These are phyloP conservation scores for Gallinago solitaria DNA, from an alignment of 2,797 vertebrate species.

Conservation along the genomic window DNA sequence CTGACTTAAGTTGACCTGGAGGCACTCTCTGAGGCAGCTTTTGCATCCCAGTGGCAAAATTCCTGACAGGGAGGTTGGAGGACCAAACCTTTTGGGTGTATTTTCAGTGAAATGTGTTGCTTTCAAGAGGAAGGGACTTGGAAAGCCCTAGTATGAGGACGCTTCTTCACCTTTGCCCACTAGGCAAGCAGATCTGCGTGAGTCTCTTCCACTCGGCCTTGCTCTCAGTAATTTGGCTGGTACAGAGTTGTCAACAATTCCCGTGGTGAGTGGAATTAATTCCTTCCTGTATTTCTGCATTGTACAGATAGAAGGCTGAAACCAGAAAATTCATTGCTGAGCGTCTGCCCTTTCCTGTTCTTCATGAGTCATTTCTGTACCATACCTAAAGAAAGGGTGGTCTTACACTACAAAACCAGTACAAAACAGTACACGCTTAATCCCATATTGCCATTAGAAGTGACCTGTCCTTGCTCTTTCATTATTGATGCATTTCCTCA, in stretches of 20 bases:
- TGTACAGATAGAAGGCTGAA: background rate
- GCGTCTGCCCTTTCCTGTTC: background rate
- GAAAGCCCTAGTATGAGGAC: background rate
- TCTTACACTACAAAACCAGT: background rate
- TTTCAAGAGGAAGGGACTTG: background rate
- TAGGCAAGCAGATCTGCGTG: background rate
- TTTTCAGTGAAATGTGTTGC: background rate
- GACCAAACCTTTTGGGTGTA: background rate
- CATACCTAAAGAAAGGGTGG: background rate
- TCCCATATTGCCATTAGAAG: background rate
- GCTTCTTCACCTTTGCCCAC: background rate
- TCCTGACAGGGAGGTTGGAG: background rate
- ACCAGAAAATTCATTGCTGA: background rate
- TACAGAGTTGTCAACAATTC: background rate
- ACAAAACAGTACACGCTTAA: background rate
- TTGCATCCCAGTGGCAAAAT: background rate
- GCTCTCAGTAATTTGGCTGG: background rate
- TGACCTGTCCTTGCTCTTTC: conserved; percentile 32
- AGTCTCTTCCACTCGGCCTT: rapidly evolving
- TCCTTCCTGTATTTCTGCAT: background rate
- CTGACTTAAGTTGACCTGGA: background rate
- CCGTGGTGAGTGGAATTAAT: background rate
- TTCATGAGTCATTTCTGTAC: background rate
- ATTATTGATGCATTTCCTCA: background rate
- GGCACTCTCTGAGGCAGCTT: background rate